These are phyloP conservation scores for Mustelus asterias DNA, from an alignment of 2,113 vertebrate species.

Conservation along the genomic window DNA sequence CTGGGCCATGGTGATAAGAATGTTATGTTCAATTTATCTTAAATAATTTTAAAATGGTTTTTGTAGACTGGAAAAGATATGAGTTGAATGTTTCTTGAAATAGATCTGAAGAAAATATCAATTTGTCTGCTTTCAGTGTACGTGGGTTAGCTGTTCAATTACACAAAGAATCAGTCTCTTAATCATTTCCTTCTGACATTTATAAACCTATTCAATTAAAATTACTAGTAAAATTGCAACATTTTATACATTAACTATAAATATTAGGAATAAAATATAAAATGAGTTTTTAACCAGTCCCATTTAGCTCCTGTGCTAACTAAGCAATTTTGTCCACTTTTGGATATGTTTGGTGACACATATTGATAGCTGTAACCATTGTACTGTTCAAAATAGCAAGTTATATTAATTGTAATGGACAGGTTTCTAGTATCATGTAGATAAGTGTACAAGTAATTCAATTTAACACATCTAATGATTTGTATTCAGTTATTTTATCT, in stretches of 20 bases:
- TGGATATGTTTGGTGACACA: background rate
- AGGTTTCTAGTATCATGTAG: background rate
- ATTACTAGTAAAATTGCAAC: slow-evolving; percentile 10
- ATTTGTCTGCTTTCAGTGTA: slow-evolving; percentile 8
- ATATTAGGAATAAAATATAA: background rate
- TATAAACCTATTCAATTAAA: slow-evolving; percentile 30
- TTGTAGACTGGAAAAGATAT: background rate
- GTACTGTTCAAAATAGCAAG: background rate
- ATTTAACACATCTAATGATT: background rate
- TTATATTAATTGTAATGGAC: background rate
- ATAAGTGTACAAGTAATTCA: background rate
- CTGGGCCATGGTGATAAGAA: slow-evolving; percentile 22
- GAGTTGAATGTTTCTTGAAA: slow-evolving; percentile 9
- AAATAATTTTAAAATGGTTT: slow-evolving; percentile 30
- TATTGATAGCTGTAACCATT: background rate
- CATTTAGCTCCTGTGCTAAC: background rate
- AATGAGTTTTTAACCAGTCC: background rate
- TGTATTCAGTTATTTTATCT: background rate
- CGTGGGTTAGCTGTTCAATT: background rate
- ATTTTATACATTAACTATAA: slow-evolving; percentile 1
- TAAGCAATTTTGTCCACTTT: background rate
- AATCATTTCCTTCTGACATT: slow-evolving; percentile 9
- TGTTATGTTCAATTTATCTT: slow-evolving; percentile 21
- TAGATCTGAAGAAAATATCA: slow-evolving; percentile 26
- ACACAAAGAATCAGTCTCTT: background rate